These are phyloP conservation scores for Zaprionus obscuricornis DNA, from an alignment of 2,888 invertebrate genomes.

Conservation along the genomic window DNA sequence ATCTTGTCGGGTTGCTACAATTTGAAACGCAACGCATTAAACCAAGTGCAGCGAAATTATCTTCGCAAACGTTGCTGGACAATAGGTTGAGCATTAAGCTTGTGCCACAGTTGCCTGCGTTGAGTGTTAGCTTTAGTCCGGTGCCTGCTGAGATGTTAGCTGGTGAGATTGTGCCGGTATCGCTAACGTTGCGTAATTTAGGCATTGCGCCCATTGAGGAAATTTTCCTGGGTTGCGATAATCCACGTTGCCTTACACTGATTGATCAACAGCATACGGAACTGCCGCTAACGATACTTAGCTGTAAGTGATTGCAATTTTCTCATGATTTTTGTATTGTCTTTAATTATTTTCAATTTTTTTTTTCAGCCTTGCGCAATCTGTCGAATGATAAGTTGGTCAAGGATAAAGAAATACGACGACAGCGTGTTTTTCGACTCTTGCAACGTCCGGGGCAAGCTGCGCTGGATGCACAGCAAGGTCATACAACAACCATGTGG, in stretches of 20 bases:
- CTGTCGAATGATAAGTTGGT: conserved; percentile 82
- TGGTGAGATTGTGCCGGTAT: conserved; percentile 88
- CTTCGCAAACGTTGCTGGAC: conserved; percentile 83
- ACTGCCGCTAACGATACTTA: conserved; percentile 81
- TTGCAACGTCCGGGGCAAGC: conserved; percentile 59
- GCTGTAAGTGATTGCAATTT: conserved; percentile 68
- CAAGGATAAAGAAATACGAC: conserved; percentile 83
- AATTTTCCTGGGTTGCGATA: conserved; percentile 85
- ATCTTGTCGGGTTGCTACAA: conserved; percentile 78
- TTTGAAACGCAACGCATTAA: conserved; percentile 81
- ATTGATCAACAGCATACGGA: conserved; percentile 77
- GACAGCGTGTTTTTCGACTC: conserved; percentile 82
- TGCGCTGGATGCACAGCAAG: conserved; percentile 80
- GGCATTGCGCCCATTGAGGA: conserved; percentile 86
- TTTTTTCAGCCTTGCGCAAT: conserved; percentile 73
- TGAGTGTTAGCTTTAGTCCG: conserved; percentile 89
- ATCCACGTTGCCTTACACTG: conserved; percentile 81
- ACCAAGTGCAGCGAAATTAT: conserved; percentile 58
- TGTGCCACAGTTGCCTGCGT: conserved; percentile 90
- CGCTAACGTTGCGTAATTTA: conserved; percentile 86
- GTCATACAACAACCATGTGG: conserved; percentile 85
- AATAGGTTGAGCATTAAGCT: conserved; percentile 90
- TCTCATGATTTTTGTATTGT: neutral
- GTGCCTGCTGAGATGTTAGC: conserved; percentile 87
- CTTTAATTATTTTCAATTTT: neutral